Evolutionary conservation across 2,888 invertebrate genomes (phyloP).

Genomic region (Lasioglossum lativentre): DNA sequence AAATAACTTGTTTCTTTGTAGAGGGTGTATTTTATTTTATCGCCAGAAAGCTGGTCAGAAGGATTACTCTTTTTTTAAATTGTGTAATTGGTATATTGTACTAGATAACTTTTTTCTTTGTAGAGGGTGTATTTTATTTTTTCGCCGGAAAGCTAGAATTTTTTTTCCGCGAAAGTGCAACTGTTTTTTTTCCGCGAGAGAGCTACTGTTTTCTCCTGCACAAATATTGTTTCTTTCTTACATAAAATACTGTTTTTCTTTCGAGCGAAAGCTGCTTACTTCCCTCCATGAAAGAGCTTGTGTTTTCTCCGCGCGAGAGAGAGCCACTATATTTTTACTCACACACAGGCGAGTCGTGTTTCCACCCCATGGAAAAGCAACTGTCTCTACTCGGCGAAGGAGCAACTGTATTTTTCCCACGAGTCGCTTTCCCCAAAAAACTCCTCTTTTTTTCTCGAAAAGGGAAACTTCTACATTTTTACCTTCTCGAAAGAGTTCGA

Average conservation of each 20-base stretch:
- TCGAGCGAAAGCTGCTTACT: not conserved
- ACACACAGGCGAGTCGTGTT: not conserved
- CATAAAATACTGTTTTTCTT: not conserved
- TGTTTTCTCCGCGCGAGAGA: not conserved
- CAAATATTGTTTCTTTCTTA: not conserved
- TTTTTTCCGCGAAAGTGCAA: not conserved
- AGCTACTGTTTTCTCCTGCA: not conserved
- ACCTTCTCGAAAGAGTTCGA: not conserved
- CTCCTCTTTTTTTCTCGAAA: not conserved
- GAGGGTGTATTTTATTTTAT: not conserved
- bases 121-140: not conserved
- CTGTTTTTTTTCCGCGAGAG: not conserved
- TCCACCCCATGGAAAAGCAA: not conserved
- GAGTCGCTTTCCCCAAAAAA: not conserved
- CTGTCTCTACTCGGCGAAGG: not conserved
- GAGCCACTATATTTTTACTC: not conserved
- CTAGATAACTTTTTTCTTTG: not conserved
- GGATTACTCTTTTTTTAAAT: not conserved
- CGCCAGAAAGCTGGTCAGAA: not conserved
- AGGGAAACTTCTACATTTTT: not conserved
- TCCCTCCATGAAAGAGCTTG: not conserved
- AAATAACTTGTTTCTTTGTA: not conserved
- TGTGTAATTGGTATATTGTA: no score
- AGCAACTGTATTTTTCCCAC: not conserved
- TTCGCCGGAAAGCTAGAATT: not conserved